These are phyloP conservation scores for Polydrusus pterygomalis DNA, from an alignment of 2,888 invertebrate genomes.

Conservation along the genomic window DNA sequence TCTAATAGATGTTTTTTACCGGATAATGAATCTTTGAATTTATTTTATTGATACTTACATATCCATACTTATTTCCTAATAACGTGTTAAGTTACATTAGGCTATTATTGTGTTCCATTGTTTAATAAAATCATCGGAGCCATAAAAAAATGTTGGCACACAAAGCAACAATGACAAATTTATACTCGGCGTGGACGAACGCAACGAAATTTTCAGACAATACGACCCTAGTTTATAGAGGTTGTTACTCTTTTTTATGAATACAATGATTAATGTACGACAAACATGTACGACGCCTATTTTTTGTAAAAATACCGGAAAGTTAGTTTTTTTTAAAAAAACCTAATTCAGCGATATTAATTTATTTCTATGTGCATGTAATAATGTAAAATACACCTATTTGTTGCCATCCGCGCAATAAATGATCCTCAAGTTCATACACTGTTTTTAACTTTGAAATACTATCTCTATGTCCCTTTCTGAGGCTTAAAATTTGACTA, in stretches of 20 bases:
- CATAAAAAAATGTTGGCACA: conserved; percentile 20
- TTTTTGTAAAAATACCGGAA: conserved; percentile 1
- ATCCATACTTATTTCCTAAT: neutral
- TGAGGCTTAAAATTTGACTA: too few species aligned
- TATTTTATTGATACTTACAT: too few species aligned
- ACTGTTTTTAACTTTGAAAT: too few species aligned
- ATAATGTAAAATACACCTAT: too few species aligned
- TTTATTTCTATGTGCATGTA: neutral
- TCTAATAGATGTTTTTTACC: neutral
- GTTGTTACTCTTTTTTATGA: conserved; percentile 20
- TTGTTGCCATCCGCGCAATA: too few species aligned
- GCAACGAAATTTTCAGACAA: conserved; percentile 13
- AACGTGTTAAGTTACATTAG: conserved; percentile 2
- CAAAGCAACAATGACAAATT: conserved; percentile 26
- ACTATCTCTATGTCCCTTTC: too few species aligned
- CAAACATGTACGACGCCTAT: conserved; percentile 1
- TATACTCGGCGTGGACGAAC: conserved; percentile 16
- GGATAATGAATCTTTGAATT: too few species aligned
- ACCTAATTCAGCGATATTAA: neutral
- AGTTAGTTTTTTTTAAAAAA: neutral
- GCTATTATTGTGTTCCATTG: neutral
- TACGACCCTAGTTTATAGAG: conserved; percentile 22
- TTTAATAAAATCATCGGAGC: conserved; percentile 17
- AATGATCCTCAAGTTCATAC: too few species aligned
- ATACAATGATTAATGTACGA: conserved; percentile 18